A percentile compares a stretch with the other conserved stretches of the same genome.
Conservation (phyloP, 35 echinoderm and acorn worm genomes). For the Chiridota heheva region DNA sequence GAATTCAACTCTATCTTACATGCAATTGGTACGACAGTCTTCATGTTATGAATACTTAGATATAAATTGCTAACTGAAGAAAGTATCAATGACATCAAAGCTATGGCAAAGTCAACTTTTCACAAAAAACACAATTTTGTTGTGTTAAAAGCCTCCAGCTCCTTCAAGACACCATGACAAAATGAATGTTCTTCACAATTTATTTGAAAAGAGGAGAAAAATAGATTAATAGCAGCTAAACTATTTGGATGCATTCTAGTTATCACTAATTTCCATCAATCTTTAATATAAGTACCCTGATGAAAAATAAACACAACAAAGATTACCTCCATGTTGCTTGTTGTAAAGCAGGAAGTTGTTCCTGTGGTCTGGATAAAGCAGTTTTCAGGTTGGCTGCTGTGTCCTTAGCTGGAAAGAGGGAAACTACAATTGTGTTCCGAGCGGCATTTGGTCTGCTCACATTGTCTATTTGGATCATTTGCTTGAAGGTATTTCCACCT, state of each 20-base stretch:
- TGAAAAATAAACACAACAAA: neutral
- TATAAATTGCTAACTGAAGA: no score
- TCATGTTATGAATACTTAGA: no score
- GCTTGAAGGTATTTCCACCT: constrained; percentile 54
- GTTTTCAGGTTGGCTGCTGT: constrained; percentile 23
- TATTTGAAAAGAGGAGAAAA: neutral
- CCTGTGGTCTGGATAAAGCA: constrained; percentile 1
- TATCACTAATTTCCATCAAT: neutral
- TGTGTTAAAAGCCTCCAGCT: no score
- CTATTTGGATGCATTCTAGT: neutral
- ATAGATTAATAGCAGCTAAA: neutral
- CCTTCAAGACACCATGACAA: no score
- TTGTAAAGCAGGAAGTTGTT: constrained; percentile 39
- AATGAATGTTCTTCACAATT: no score
- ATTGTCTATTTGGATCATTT: constrained; percentile 43
- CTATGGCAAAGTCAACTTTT: no score
- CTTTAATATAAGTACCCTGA: neutral
- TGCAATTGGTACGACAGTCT: no score
- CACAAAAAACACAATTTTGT: no score
- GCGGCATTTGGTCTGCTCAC: constrained; percentile 34
- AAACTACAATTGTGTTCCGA: constrained; percentile 30
- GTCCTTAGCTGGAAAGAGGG: constrained; percentile 32
- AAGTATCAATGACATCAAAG: no score
- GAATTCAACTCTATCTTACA: no score
- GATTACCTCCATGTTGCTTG: neutral